Evolutionary conservation across 2,113 vertebrate species (phyloP).

Genomic region (Poeciliopsis prolifica): DNA sequence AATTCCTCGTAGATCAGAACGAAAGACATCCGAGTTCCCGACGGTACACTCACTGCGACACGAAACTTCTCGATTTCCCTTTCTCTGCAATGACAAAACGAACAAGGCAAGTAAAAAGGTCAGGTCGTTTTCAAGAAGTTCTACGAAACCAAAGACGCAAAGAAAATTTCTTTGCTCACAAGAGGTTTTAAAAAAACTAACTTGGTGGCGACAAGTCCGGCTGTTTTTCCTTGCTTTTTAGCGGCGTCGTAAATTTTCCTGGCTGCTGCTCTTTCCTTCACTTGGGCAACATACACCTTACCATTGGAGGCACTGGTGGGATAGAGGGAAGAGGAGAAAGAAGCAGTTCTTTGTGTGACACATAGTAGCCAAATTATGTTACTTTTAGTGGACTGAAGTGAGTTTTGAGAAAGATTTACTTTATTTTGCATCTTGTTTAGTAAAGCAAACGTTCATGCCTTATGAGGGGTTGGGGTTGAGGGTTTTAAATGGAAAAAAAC

Average conservation of each 20-base stretch:
- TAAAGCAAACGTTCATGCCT: conserved; percentile 13
- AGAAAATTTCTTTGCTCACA: background rate
- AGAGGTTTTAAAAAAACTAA: conserved; percentile 59
- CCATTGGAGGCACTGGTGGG: conserved; percentile 76
- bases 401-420: conserved; percentile 4
- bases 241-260: conserved; percentile 87
- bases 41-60: conserved; percentile 81
- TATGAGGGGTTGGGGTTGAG: conserved; percentile 6
- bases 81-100: conserved; percentile 66
- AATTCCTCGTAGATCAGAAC: conserved; percentile 82
- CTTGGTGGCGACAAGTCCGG: conserved; percentile 86
- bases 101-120: background rate
- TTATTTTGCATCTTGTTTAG: conserved; percentile 22
- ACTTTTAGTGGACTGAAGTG: conserved; percentile 14
- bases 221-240: conserved; percentile 83
- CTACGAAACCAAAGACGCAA: background rate
- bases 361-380: conserved; percentile 60
- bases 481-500: conserved; percentile 59
- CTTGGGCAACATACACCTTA: conserved; percentile 82
- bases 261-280: conserved; percentile 84
- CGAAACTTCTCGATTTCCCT: conserved; percentile 84
- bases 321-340: conserved; percentile 46
- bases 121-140: background rate
- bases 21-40: conserved; percentile 77
- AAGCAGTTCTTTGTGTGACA: conserved; percentile 51